Conservation (phyloP, 2,113 vertebrate genomes). For the Barnardius zonarius region DNA sequence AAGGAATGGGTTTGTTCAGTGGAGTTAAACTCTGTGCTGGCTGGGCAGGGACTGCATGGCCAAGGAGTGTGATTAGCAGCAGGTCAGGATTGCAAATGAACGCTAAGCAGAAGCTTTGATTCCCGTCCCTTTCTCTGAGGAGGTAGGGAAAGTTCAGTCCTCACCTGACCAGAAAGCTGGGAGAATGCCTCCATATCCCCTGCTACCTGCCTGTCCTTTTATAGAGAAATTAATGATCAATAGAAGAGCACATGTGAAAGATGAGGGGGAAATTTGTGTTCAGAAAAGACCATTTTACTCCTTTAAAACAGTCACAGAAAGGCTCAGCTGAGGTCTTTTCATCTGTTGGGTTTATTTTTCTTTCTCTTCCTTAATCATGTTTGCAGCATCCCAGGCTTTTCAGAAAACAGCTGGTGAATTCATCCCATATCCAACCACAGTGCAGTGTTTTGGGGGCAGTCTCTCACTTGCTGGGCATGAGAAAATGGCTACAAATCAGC, state of each 20-base stretch:
- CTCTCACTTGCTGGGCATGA: not conserved
- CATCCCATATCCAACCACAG: not conserved
- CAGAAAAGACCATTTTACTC: not conserved
- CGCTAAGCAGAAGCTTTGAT: not conserved
- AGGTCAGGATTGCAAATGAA: not conserved
- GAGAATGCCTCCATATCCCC: not conserved
- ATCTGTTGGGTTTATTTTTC: not conserved
- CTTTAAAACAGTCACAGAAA: not conserved
- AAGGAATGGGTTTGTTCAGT: not conserved
- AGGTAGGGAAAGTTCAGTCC: not conserved
- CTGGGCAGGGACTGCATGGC: not conserved
- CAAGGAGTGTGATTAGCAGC: not conserved
- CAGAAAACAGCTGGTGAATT: not conserved
- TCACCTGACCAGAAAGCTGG: not conserved
- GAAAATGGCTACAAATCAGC: not conserved
- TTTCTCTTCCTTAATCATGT: not conserved
- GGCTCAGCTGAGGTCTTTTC: not conserved
- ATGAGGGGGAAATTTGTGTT: not conserved
- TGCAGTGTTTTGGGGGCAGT: not conserved
- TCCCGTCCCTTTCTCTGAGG: not conserved
- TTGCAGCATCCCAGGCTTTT: not conserved
- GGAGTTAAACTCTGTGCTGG: not conserved
- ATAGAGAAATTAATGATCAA: not conserved
- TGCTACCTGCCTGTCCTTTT: not conserved
- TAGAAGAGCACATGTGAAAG: not conserved